Evolutionary conservation across 2,797 vertebrate genomes (phyloP).

Genomic region (Paratrypauchen microcephalus): DNA sequence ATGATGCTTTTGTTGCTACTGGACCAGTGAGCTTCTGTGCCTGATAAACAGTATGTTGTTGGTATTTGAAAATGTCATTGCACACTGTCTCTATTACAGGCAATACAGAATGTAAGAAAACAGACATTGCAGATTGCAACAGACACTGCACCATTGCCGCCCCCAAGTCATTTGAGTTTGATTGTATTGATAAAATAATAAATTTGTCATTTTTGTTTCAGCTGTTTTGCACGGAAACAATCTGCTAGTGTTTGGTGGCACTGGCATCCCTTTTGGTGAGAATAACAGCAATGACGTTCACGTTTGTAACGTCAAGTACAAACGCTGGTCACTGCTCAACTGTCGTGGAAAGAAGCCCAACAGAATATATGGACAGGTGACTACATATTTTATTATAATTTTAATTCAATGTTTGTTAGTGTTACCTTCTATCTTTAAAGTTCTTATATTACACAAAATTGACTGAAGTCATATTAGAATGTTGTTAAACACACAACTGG

Average conservation of each 20-base stretch:
- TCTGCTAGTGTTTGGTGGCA: conserved; percentile 96
- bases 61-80: too few species aligned
- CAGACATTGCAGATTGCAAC: too few species aligned
- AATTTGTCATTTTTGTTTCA: conserved; percentile 48
- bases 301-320: conserved; percentile 96
- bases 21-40: too few species aligned
- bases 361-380: conserved; percentile 96
- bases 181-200: background rate
- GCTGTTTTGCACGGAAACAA: conserved; percentile 97
- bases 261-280: conserved; percentile 96
- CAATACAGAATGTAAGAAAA: too few species aligned
- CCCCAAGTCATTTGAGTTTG: background rate
- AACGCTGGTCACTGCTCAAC: conserved; percentile 94
- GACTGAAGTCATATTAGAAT: too few species aligned
- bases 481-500: too few species aligned
- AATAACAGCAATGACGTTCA: conserved; percentile 97
- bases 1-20: too few species aligned
- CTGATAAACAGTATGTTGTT: too few species aligned
- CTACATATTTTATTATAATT: background rate
- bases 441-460: too few species aligned
- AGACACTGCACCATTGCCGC: too few species aligned
- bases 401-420: background rate
- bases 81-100: too few species aligned
- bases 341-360: conserved; percentile 97
- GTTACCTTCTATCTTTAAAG: background rate